Evolutionary conservation across 2,113 vertebrate species (phyloP).

Genomic region (Machaerirhynchus nigripectus): DNA sequence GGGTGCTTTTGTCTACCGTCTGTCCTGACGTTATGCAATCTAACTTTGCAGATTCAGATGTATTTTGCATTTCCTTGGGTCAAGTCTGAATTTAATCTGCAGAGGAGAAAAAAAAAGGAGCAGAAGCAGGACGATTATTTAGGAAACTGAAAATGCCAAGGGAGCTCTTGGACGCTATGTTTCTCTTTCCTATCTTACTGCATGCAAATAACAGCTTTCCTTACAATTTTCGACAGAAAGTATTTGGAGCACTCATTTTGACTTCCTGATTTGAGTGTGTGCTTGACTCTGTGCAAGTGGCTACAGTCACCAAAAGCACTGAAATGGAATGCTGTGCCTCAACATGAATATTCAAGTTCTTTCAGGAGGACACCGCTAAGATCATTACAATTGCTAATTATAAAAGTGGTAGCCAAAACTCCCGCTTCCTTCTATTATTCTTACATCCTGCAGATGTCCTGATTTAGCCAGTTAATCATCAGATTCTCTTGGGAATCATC

Average conservation of each 20-base stretch:
- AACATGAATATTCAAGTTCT: constrained; percentile 42
- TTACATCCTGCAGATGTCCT: constrained; percentile 76
- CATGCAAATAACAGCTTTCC: constrained; percentile 59
- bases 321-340: constrained; percentile 14
- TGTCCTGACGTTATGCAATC: not conserved
- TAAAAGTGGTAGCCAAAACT: constrained; percentile 62
- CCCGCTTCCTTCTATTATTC: constrained; percentile 74
- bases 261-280: constrained; percentile 47
- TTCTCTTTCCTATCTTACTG: constrained; percentile 26
- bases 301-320: constrained; percentile 24
- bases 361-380: constrained; percentile 54
- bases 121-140: not conserved
- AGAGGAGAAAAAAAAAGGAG: too few relatives aligned
- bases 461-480: constrained; percentile 62
- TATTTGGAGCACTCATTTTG: constrained; percentile 7
- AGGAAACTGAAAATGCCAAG: constrained; percentile 12
- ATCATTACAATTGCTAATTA: constrained; percentile 72
- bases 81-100: not conserved
- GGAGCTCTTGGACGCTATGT: not conserved
- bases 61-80: not conserved
- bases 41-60: not conserved
- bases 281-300: constrained; percentile 29
- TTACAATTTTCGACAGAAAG: constrained; percentile 25
- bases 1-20: not conserved
- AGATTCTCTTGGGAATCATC: constrained; percentile 60